Conservation (phyloP, 2,888 invertebrate species). For the Ryuthela nishihirai region DNA sequence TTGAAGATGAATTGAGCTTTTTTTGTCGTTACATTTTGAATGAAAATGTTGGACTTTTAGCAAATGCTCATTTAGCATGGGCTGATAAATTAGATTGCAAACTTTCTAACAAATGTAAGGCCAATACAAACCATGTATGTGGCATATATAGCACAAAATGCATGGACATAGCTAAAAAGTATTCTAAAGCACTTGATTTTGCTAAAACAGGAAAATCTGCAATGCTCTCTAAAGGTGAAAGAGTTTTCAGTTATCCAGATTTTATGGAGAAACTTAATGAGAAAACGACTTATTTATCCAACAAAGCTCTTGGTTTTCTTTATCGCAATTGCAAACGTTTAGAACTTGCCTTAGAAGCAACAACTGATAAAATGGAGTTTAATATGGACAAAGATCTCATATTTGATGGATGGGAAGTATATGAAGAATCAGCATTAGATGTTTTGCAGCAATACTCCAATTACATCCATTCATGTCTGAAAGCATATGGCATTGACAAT, state of each 20-base stretch:
- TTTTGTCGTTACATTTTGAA: conserved; percentile 48
- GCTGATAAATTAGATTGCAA: conserved; percentile 43
- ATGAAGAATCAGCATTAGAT: conserved; percentile 15
- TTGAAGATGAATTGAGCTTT: conserved; percentile 48
- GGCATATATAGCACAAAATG: conserved; percentile 45
- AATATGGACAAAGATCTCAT: conserved; percentile 7
- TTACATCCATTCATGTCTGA: conserved; percentile 9
- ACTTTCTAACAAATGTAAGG: conserved; percentile 9
- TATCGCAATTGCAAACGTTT: conserved; percentile 42
- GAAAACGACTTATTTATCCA: conserved; percentile 45
- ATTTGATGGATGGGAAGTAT: conserved; percentile 14
- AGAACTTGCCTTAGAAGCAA: conserved; percentile 17
- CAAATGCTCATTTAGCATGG: conserved; percentile 47
- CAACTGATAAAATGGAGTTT: conserved; percentile 10
- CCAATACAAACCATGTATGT: no score
- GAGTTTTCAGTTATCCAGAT: conserved; percentile 38
- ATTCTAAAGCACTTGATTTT: conserved; percentile 47
- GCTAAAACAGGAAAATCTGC: conserved; percentile 48
- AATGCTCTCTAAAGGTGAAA: not conserved
- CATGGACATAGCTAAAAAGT: conserved; percentile 41
- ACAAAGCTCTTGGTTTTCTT: conserved; percentile 45
- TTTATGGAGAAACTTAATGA: conserved; percentile 42
- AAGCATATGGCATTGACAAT: conserved; percentile 22
- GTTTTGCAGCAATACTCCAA: conserved; percentile 17
- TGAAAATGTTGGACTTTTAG: conserved; percentile 47